Evolutionary conservation across 1,140 invertebrate species (phyloP), one percentile per base, ranked within the genome.

Genomic region (Papilio polytes): DNA sequence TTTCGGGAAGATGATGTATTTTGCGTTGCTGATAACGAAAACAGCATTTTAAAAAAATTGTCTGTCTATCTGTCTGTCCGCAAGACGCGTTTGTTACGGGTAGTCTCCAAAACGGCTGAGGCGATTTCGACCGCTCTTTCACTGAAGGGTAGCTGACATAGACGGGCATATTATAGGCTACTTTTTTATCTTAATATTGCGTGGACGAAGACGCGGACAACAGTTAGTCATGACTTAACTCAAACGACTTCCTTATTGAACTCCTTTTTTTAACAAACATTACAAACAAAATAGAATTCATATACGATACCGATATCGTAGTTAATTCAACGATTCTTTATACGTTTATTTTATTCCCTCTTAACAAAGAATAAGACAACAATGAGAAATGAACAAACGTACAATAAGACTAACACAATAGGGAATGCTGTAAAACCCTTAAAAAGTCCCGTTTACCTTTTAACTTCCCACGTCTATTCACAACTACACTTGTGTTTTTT

Each of bases 381-480:
- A 74, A 74, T 22, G 73, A 66, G 73, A 48, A 74, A 46, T 74
- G 73, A 74, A 26, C n/a, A 51, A 48, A 74, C 41, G 46, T 48
- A 74, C 73, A 74, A 74, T 74, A 51, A 74, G 44, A 74, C 73
- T 74, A 74, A 74, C 73, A 74, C 73, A 74, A 74, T 74, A 48
- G 73, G 15, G 70, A 73, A 44, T 4, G 70, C 70, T 44, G 46
- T 51, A 74, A 74, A 51, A 74, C 44, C 73, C 73, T 74, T 74
- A 51, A 74, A 74, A 74, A 74, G 41, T 48, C 44, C 73, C 73
- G 44, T 74, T 74, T 74, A 74, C 73, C 73, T 74, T 73, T 73
- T 73, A 31, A 74, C 46, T 74, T 74, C 46, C 73, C 46, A 74
- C 41, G 44, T 74, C 73, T 74, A 74, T 74, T 74, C 41, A 63